phyloP scores from a whole-genome alignment of 1,140 invertebrate genomes.

The Parasteatoda tepidariorum region DNA sequence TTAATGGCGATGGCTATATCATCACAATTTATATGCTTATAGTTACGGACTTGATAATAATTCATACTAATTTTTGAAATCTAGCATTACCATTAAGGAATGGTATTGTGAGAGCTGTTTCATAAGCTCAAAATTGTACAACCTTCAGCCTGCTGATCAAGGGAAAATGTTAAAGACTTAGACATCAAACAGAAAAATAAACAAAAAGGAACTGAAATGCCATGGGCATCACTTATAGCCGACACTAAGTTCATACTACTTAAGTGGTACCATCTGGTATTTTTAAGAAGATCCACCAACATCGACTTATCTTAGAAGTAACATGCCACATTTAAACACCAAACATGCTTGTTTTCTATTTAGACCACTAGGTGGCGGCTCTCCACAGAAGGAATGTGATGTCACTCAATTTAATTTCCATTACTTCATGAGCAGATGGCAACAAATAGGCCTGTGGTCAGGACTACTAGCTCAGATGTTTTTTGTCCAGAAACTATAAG shows the following conservation, averaged over 20 bases:
- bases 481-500: slow-evolving; percentile 11
- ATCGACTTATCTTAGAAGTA: neutral
- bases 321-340: neutral
- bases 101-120: neutral
- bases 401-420: neutral
- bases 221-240: neutral
- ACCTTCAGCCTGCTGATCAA: slow-evolving; percentile 8
- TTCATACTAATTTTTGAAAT: too few relatives aligned
- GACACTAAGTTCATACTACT: neutral
- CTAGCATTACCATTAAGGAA: too few relatives aligned
- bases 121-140: too few relatives aligned
- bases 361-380: slow-evolving; percentile 46
- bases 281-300: neutral
- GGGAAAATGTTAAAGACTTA: neutral
- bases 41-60: too few relatives aligned
- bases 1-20: too few relatives aligned
- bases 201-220: slow-evolving; percentile 13
- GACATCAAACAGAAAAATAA: neutral
- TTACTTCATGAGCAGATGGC: neutral
- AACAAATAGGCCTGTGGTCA: neutral
- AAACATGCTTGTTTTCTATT: slow-evolving; percentile 16
- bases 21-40: too few relatives aligned
- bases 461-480: neutral
- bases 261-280: neutral
- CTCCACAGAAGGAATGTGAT: slow-evolving; percentile 48